Evolutionary conservation across 2,797 vertebrate species (phyloP).

Genomic region (Squalus acanthias): DNA sequence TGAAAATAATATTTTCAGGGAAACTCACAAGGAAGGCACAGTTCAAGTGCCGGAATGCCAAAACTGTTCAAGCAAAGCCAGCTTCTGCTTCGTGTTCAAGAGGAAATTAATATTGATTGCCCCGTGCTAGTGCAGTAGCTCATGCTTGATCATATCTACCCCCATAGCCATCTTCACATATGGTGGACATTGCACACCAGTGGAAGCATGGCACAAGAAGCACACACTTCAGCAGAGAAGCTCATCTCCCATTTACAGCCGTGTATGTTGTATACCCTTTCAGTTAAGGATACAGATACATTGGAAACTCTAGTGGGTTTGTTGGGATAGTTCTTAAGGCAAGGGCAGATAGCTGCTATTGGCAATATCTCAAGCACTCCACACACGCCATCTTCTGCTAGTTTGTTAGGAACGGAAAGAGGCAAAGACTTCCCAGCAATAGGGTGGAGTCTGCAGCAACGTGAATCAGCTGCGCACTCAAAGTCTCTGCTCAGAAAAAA

Average conservation of each 20-base stretch:
- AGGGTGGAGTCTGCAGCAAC: slow-evolving; percentile 50
- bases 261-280: not conserved
- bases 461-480: not conserved
- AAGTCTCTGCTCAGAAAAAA: slow-evolving; percentile 1
- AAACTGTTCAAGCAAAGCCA: not conserved
- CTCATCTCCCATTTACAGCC: not conserved
- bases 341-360: slow-evolving; percentile 48
- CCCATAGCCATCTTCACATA: not conserved
- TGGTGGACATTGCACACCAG: not conserved
- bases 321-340: slow-evolving; percentile 43
- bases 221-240: not conserved
- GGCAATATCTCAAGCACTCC: slow-evolving; percentile 47
- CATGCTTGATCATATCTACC: not conserved
- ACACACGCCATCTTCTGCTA: slow-evolving; percentile 39
- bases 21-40: not conserved
- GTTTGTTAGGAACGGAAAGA: slow-evolving; percentile 44
- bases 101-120: not conserved
- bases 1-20: not conserved
- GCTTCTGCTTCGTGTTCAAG: not conserved
- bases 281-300: slow-evolving; percentile 53
- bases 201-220: not conserved
- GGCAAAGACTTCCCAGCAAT: slow-evolving; percentile 44
- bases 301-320: slow-evolving; percentile 44
- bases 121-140: not conserved
- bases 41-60: not conserved